Conservation (phyloP, 2,888 invertebrate genomes). For the Metopia argyrocephala region DNA sequence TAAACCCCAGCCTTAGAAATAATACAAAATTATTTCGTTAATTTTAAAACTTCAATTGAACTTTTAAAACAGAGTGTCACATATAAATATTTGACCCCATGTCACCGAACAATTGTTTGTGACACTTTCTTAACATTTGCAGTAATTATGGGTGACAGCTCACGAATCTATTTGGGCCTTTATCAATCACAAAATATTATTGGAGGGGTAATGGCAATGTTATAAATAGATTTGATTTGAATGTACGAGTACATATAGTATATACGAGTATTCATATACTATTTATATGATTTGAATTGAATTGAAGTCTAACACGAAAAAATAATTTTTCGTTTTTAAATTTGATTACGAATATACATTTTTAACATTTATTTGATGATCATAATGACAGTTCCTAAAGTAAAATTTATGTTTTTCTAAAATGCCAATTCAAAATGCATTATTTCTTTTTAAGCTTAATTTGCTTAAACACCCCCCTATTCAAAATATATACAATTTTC, state of each 20-base stretch:
- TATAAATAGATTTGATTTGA: no score
- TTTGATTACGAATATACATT: no score
- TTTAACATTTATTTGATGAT: no score
- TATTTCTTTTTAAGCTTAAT: not conserved
- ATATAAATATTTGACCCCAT: slow-evolving; percentile 23
- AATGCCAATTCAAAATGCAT: no score
- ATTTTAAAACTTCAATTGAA: not conserved
- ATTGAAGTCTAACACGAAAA: not conserved
- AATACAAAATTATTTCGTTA: no score
- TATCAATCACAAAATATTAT: slow-evolving; percentile 33
- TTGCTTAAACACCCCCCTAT: not conserved
- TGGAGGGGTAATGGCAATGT: no score
- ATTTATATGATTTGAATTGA: not conserved
- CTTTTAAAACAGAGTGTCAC: not conserved
- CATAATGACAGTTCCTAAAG: no score
- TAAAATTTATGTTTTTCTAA: no score
- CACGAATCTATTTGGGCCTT: slow-evolving; percentile 16
- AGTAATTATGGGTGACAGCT: slow-evolving; percentile 18
- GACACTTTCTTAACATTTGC: slow-evolving; percentile 31
- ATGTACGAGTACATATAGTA: not conserved
- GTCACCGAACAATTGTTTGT: slow-evolving; percentile 38
- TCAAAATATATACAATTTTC: no score
- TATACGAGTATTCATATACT: no score
- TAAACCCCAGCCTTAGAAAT: no score
- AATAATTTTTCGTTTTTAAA: no score